Evolutionary conservation across 2,113 vertebrate genomes (phyloP).

Genomic region (Rhadina sibilatrix): DNA sequence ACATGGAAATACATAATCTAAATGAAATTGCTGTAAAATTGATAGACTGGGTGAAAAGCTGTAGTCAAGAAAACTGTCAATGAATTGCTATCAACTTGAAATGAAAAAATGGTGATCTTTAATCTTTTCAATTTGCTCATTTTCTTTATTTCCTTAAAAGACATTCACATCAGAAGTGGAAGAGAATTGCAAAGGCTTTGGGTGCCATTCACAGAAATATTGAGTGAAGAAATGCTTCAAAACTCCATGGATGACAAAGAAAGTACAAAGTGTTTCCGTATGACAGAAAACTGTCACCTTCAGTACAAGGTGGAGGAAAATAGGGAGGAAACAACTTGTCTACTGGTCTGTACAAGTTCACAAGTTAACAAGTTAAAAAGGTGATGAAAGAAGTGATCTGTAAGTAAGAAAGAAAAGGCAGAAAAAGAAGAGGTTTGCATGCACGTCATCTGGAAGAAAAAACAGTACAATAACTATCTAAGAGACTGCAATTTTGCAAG

Average conservation of each 20-base stretch:
- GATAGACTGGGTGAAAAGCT: not conserved
- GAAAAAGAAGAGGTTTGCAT: not conserved
- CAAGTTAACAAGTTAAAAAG: not conserved
- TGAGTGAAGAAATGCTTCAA: not conserved
- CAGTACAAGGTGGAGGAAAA: not conserved
- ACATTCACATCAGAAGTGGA: not conserved
- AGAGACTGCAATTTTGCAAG: not conserved
- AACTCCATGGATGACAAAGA: not conserved
- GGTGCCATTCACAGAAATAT: not conserved
- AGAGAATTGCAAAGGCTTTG: not conserved
- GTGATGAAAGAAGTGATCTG: not conserved
- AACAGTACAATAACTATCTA: not conserved
- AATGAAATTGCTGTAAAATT: not conserved
- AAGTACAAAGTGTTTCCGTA: not conserved
- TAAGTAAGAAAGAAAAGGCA: not conserved
- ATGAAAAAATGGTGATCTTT: not conserved
- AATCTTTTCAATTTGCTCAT: not conserved
- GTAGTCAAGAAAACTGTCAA: not conserved
- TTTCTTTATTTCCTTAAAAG: not conserved
- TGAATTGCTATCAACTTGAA: not conserved
- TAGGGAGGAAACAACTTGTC: not conserved
- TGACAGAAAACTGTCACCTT: not conserved
- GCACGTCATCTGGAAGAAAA: accelerated
- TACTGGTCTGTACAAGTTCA: not conserved
- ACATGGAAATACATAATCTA: not conserved